A percentile compares a stretch with the other conserved stretches of the same genome.
Conservation (phyloP, 2,797 vertebrate species). For the Thaleichthys pacificus region DNA sequence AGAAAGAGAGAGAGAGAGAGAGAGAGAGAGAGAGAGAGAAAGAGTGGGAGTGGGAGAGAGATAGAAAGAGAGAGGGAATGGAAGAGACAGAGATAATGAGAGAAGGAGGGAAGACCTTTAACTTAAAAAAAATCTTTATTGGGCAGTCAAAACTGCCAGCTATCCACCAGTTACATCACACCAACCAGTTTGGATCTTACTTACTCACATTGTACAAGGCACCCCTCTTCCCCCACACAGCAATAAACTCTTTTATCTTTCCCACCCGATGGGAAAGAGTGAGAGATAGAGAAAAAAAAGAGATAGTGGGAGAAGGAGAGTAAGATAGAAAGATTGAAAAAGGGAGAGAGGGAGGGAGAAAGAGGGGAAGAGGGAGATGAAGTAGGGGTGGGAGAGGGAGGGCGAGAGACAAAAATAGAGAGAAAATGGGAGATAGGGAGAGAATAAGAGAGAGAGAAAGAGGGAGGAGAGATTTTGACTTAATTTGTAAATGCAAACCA, state of each 20-base stretch:
- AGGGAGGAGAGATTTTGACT: too few species aligned
- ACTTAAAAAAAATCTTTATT: too few species aligned
- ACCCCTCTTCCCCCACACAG: too few species aligned
- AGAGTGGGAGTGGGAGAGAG: too few species aligned
- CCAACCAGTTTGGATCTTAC: too few species aligned
- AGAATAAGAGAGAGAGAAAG: background rate
- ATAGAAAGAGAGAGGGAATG: too few species aligned
- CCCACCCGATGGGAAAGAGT: background rate
- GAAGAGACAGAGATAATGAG: background rate
- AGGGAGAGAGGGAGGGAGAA: background rate
- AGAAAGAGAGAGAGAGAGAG: background rate
- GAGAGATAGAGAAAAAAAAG: background rate
- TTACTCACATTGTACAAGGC: too few species aligned
- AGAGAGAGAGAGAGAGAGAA: background rate
- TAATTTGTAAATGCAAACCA: too few species aligned
- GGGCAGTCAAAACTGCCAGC: too few species aligned
- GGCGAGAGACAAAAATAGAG: background rate
- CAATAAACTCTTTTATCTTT: background rate
- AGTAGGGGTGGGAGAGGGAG: background rate
- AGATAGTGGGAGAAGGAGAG: background rate
- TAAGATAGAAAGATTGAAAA: background rate
- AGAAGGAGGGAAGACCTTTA: background rate
- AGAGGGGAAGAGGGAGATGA: slow-evolving; percentile 11
- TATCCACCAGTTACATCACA: too few species aligned
- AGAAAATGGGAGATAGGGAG: background rate